phyloP scores from a whole-genome alignment of 2,797 vertebrate species.

The Podargus strigoides region DNA sequence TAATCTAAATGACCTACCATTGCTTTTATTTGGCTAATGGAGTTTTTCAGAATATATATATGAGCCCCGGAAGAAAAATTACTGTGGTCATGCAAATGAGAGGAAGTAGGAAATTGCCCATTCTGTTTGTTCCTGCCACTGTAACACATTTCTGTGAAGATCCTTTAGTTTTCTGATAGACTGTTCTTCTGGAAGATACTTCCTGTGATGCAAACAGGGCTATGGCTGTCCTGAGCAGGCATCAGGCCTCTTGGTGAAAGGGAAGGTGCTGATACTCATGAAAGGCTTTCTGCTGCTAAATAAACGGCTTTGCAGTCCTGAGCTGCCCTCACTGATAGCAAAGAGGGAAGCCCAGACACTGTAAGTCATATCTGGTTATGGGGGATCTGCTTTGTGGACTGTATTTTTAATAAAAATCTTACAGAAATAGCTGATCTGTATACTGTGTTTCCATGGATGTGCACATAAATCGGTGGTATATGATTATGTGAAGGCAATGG shows the following conservation, averaged over 20 bases:
- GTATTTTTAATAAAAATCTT: background rate
- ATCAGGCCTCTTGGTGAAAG: background rate
- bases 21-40: background rate
- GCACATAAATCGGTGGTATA: background rate
- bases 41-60: background rate
- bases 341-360: background rate
- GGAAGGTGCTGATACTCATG: background rate
- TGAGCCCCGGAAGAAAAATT: background rate
- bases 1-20: background rate
- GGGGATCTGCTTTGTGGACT: background rate
- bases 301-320: background rate
- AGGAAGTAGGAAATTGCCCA: background rate
- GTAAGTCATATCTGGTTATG: background rate
- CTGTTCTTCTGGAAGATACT: background rate
- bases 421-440: background rate
- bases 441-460: background rate
- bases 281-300: background rate
- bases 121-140: background rate
- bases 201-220: background rate
- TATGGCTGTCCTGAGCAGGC: background rate
- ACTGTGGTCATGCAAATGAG: background rate
- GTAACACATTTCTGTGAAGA: background rate
- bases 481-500: background rate
- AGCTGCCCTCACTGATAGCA: background rate
- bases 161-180: background rate